Percentiles rank a stretch among this genome's conserved stretches.
phyloP scores from a whole-genome alignment of 2,888 invertebrate species.

The Anorthoa munda region DNA sequence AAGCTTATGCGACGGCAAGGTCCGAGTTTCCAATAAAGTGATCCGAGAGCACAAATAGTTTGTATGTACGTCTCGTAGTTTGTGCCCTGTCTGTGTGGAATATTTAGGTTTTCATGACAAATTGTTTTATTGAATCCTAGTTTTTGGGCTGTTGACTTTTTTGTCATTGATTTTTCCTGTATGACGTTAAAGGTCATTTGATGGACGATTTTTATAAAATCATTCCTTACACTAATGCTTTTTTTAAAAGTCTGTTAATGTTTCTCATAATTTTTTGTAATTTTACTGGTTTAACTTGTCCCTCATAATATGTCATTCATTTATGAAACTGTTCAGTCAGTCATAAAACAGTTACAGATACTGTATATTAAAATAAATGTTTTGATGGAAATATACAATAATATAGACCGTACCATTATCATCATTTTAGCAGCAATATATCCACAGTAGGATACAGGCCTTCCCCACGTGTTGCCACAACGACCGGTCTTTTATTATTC shows the following conservation, averaged over 20 bases:
- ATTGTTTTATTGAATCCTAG: conserved; percentile 19
- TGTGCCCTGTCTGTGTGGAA: conserved; percentile 1
- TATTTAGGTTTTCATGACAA: conserved; percentile 10
- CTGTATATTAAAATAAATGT: too few species aligned
- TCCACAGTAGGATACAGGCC: too few species aligned
- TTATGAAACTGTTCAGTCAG: not conserved
- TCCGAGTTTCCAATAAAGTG: conserved; percentile 60
- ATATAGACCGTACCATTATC: too few species aligned
- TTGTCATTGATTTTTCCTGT: not conserved
- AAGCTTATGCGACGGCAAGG: conserved; percentile 43
- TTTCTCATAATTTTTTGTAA: not conserved
- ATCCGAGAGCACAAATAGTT: conserved; percentile 39
- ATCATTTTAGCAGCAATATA: too few species aligned
- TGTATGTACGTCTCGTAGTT: conserved; percentile 18
- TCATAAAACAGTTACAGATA: too few species aligned
- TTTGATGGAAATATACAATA: too few species aligned
- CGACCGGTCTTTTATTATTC: too few species aligned
- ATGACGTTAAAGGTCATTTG: not conserved
- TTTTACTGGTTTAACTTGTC: too few species aligned
- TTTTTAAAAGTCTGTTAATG: too few species aligned
- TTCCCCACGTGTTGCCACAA: too few species aligned
- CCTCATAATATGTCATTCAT: too few species aligned
- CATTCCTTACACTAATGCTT: too few species aligned
- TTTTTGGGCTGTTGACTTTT: not conserved
- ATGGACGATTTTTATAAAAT: not conserved